Conservation (phyloP, 1,140 invertebrate genomes). For the Macrosteles quadrilineatus region DNA sequence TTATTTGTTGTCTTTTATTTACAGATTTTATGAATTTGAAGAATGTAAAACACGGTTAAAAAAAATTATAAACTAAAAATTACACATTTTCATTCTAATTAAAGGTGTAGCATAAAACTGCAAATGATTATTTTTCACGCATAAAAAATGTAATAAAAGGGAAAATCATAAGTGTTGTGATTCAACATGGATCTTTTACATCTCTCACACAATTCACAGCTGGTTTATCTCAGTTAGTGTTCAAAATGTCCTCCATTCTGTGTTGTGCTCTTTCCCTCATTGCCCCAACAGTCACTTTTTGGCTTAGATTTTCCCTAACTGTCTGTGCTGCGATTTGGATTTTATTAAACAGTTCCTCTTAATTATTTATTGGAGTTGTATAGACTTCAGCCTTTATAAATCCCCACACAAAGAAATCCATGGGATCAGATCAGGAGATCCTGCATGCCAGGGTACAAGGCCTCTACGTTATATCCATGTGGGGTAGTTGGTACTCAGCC, state of each 20-base stretch:
- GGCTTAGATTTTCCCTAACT: not conserved
- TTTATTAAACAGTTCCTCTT: constrained; percentile 4
- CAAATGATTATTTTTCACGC: not conserved
- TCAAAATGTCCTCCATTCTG: constrained; percentile 14
- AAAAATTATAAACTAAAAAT: not conserved
- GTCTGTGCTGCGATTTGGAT: constrained; percentile 6
- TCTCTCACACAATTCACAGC: too few relatives aligned
- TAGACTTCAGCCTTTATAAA: constrained; percentile 38
- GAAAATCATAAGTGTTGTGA: too few relatives aligned
- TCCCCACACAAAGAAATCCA: constrained; percentile 46
- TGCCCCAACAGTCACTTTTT: not conserved
- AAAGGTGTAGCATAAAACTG: not conserved
- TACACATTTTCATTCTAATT: not conserved
- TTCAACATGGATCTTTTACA: too few relatives aligned
- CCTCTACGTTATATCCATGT: constrained; percentile 45
- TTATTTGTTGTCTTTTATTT: too few relatives aligned
- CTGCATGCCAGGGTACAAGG: constrained; percentile 43
- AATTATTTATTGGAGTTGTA: not conserved
- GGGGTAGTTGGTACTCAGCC: constrained; percentile 17
- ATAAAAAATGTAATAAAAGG: not conserved
- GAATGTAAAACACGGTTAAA: too few relatives aligned
- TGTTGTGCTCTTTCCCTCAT: not conserved
- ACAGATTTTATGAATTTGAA: too few relatives aligned
- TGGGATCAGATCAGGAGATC: constrained; percentile 45
- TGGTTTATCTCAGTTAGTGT: not conserved